Base-by-base conservation (phyloP, 2,797 vertebrate species). In the Melanotaenia pygmaea region DNA sequence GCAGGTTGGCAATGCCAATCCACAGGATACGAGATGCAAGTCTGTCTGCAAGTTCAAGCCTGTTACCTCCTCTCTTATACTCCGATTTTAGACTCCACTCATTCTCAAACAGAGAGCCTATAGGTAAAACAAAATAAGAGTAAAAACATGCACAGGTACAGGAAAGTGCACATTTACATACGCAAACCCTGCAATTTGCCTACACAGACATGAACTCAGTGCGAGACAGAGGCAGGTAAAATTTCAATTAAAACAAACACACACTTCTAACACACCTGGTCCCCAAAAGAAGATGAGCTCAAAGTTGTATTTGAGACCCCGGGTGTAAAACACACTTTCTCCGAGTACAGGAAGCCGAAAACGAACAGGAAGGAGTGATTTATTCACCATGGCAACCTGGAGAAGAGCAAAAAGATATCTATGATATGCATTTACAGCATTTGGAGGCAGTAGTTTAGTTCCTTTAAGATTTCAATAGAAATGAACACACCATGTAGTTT, bases 241-340 rank as follows among this genome's bases (percentile, higher is more conserved):
- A 58, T 71, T 62, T 28, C 1, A 74, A 67, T 64, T 1, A 32
- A 30, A 74, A 16, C 3, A 6, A 64, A 56, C 35, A 72, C 30
- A 35, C 57, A 20, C 12, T 32, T 57, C 32, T 37, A 34, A 87
- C 83, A 59, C 50, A 94, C 93, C 93, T 0, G 98, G 98, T 0
- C 98, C 98, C 98, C 98, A 99, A 88, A 99, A 99, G 83, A 99
- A 98, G 90, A 99, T 99, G 60, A 99, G 95, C 92, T 99, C 98
- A 2, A 99, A 99, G 92, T 99, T 99, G 93, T 99, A 99, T 90
- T 99, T 99, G 80, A 99, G 97, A 57, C 98, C 98, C 0, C 98
- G 96, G 0, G 97, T 99, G 89, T 96, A 99, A 89, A 99, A 99
- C 77, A 99, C 95, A 0, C 81, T 92, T 54, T 99, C 96, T 10